These are phyloP conservation scores for Amitus sp. DNA, from an alignment of 2,888 invertebrate genomes.

Conservation along the genomic window DNA sequence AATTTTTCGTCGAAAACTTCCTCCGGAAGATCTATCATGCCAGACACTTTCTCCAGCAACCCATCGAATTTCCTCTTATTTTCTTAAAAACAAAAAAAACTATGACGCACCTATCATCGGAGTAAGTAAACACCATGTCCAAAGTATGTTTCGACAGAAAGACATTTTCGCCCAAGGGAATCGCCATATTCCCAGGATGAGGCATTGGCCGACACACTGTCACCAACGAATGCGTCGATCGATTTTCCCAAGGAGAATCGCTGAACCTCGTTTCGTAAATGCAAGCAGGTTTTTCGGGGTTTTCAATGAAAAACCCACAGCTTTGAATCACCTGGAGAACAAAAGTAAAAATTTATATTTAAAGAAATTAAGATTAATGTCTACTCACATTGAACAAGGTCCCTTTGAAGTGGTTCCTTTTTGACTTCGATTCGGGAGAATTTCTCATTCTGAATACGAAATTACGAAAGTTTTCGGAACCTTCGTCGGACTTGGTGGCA, in stretches of 20 bases:
- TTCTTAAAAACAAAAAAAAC: too few relatives aligned
- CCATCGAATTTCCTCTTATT: too few relatives aligned
- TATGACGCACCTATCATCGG: conserved; percentile 88
- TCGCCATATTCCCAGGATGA: conserved; percentile 92
- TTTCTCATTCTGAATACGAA: conserved; percentile 90
- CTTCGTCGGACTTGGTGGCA: conserved; percentile 64
- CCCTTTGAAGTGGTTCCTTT: conserved; percentile 71
- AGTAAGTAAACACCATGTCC: conserved; percentile 95
- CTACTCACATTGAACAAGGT: conserved; percentile 91
- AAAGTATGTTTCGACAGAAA: conserved; percentile 91
- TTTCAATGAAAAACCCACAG: conserved; percentile 78
- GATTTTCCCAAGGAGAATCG: conserved; percentile 46
- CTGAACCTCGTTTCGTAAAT: conserved; percentile 28
- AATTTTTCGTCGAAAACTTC: too few relatives aligned
- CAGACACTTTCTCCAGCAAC: too few relatives aligned
- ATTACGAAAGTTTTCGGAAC: conserved; percentile 67
- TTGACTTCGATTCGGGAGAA: conserved; percentile 69
- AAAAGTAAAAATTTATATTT: too few relatives aligned
- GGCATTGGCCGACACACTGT: conserved; percentile 85
- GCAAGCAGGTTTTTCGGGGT: conserved; percentile 8
- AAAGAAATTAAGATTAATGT: conserved; percentile 8
- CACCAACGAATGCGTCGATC: conserved; percentile 70
- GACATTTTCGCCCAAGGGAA: conserved; percentile 87
- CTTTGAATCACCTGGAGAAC: conserved; percentile 86
- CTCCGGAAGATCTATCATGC: too few relatives aligned